Percentiles rank a stretch among this genome's conserved stretches.
Evolutionary conservation across 2,113 vertebrate genomes (phyloP).

Genomic region (Mastomys coucha): DNA sequence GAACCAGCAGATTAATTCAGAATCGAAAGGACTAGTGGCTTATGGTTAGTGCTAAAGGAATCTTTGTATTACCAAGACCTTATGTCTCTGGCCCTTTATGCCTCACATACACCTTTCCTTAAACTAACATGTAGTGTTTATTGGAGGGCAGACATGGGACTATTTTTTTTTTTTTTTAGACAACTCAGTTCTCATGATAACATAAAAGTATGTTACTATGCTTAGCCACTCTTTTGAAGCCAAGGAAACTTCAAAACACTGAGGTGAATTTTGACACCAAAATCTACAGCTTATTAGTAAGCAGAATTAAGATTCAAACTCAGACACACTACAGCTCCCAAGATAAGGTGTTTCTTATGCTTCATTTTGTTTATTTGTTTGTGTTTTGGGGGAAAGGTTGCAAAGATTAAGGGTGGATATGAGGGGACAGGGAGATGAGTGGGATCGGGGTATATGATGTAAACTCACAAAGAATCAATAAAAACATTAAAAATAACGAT

Average conservation of each 20-base stretch:
- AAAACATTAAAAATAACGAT: neutral
- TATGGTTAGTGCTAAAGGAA: neutral
- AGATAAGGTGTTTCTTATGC: neutral
- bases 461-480: neutral
- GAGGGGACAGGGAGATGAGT: neutral
- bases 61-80: neutral
- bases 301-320: neutral
- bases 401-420: neutral
- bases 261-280: neutral
- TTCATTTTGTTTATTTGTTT: neutral
- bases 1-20: neutral
- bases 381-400: neutral
- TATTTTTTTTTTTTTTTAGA: neutral
- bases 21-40: neutral
- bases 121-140: neutral
- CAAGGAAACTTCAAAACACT: neutral
- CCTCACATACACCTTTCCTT: neutral
- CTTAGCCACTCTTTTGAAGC: slow-evolving; percentile 35
- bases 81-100: neutral
- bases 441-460: neutral
- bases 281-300: neutral
- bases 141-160: neutral
- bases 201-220: neutral
- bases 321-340: neutral
- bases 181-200: slow-evolving; percentile 13